Base-by-base conservation (phyloP, 2,888 invertebrate species). In the Gastracanthus pulcherrimus region DNA sequence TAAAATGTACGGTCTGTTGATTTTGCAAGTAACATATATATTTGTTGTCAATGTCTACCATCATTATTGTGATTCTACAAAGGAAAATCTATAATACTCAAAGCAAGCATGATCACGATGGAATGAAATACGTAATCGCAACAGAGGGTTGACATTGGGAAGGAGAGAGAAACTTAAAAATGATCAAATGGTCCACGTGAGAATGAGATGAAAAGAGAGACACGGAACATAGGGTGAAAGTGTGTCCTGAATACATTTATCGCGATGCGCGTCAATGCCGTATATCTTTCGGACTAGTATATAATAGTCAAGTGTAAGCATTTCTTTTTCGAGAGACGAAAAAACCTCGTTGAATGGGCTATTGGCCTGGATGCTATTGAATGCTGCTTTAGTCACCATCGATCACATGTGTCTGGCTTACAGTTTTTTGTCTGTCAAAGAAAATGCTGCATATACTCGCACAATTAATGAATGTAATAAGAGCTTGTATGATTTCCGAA, bases 331-430 rank as follows among this genome's bases (percentile, higher is more conserved):
- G 36, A 48, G 19, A 23, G 26, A 55, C 11, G 66, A 29, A 34
- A 74, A 34, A 62, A 7, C 11, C 13, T n/a, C 55, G 11, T 55
- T 55, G 51, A 76, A 66, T 66, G n/a, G 58, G 38, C 9, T 19
- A 29, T 7, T n/a, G n/a, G n/a, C n/a, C n/a, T n/a, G n/a, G n/a
- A n/a, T n/a, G 19, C 29, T 34, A 51, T 29, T 76, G 48, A 75
- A 48, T 55, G 38, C 13, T 45, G 51, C 48, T 69, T 11, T 66
- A 55, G 23, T 48, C 51, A 55, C 23, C 55, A 76, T 76, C 64
- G 55, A 66, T 55, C 48, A 66, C 19, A 26, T 34, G 19, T 51
- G 69, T 69, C 69, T 23, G 48, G 26, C 51, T 34, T 6, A 34
- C 31, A 6, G 7, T 69, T 69, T 69, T 69, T 31, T 48, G 5